phyloP scores from a whole-genome alignment of 2,113 vertebrate genomes.

The Nestor notabilis region DNA sequence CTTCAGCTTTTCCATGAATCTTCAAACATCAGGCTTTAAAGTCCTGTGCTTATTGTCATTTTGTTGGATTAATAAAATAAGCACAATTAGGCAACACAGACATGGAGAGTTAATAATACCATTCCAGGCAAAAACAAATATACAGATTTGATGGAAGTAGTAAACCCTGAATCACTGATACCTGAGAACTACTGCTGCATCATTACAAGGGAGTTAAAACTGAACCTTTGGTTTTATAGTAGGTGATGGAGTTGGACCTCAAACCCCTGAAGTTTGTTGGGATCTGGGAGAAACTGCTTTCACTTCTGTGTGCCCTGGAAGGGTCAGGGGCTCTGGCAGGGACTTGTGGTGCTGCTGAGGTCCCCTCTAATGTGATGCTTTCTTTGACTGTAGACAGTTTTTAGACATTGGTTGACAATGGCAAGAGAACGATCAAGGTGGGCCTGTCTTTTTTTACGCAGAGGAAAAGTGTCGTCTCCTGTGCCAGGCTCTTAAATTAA shows the following conservation, averaged over 20 bases:
- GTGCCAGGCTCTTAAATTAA: neutral
- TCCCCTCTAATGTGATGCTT: fast-evolving
- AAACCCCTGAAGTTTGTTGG: neutral
- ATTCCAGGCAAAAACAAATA: neutral
- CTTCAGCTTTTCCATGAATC: neutral
- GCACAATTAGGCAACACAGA: neutral
- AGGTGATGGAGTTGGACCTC: neutral
- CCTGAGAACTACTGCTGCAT: neutral
- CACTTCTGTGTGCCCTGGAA: neutral
- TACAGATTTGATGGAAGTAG: neutral
- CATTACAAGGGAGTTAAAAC: fast-evolving
- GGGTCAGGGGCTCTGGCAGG: neutral
- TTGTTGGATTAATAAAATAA: neutral
- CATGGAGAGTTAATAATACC: neutral
- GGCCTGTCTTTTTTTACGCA: neutral
- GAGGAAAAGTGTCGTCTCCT: neutral
- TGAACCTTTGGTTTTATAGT: neutral
- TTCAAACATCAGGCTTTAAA: neutral
- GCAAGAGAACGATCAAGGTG: neutral
- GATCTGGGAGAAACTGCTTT: neutral
- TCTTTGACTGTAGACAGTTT: neutral
- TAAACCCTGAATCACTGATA: neutral
- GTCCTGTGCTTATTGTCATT: neutral
- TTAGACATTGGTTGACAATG: neutral
- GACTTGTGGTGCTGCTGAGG: neutral